Conservation (phyloP, 2,888 invertebrate genomes). For the Trachelus stipa region DNA sequence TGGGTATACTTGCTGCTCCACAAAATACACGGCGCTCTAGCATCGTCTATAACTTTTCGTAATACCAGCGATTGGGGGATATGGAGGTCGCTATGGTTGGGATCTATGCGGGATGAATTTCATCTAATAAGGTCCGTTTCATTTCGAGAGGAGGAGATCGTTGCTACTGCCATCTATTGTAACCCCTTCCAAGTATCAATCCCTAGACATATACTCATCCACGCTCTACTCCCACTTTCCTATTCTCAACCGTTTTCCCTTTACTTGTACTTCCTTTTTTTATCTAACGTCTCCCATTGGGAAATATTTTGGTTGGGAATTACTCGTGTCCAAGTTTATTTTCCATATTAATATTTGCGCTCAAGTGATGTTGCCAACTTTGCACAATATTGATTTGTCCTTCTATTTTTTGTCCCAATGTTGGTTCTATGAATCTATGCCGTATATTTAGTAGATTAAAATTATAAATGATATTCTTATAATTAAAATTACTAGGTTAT, state of each 20-base stretch:
- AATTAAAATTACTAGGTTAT: too few relatives aligned
- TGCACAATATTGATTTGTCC: too few relatives aligned
- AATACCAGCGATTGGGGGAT: not conserved
- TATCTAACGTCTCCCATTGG: not conserved
- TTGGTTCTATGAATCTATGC: too few relatives aligned
- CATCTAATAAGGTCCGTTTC: not conserved
- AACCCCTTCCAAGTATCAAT: not conserved
- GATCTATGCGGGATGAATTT: not conserved
- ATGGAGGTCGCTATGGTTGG: not conserved
- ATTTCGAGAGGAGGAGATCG: not conserved
- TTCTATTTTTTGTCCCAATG: too few relatives aligned
- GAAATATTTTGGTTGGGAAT: too few relatives aligned
- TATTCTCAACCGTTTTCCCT: too few relatives aligned
- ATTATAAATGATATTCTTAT: too few relatives aligned
- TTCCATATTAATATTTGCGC: too few relatives aligned
- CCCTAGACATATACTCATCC: not conserved
- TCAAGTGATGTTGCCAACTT: too few relatives aligned
- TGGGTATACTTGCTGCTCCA: slow-evolving; percentile 10
- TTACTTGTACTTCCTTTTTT: not conserved
- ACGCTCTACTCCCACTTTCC: not conserved
- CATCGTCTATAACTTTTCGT: not conserved
- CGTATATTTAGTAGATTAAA: too few relatives aligned
- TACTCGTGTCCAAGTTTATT: too few relatives aligned
- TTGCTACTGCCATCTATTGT: not conserved
- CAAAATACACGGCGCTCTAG: not conserved